Evolutionary conservation across 2,888 invertebrate species (phyloP).

Genomic region (Ferrisia virgata): DNA sequence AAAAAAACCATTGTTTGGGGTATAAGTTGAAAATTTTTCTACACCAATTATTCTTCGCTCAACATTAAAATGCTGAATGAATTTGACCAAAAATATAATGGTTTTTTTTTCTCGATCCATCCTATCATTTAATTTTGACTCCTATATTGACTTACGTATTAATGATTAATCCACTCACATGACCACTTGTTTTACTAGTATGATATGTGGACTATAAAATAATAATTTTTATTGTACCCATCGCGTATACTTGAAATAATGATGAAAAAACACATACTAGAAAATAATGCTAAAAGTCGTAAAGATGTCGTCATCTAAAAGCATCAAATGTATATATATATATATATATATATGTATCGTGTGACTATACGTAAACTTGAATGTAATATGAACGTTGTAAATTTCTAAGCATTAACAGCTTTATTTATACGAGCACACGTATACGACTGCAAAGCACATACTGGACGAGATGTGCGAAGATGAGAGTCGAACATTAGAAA

Average conservation of each 20-base stretch:
- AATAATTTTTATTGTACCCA: neutral
- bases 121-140: neutral
- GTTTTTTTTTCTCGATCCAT: no score
- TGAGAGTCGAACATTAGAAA: neutral
- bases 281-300: neutral
- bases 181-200: neutral
- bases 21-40: no score
- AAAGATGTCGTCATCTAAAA: neutral
- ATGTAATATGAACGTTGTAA: neutral
- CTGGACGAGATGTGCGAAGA: no score
- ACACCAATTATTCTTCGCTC: no score
- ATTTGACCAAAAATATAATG: no score
- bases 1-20: no score
- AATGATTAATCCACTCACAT: neutral
- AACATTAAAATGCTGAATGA: no score
- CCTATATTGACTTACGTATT: neutral
- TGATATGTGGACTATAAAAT: neutral
- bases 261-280: neutral
- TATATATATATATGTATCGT: no score
- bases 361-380: no score
- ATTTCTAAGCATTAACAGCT: neutral
- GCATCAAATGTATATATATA: neutral
- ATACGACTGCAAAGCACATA: neutral
- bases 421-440: no score
- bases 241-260: neutral